Evolutionary conservation across 2,888 invertebrate genomes (phyloP), one percentile per base, ranked within the genome.

Genomic region (Drosophila cognata): DNA sequence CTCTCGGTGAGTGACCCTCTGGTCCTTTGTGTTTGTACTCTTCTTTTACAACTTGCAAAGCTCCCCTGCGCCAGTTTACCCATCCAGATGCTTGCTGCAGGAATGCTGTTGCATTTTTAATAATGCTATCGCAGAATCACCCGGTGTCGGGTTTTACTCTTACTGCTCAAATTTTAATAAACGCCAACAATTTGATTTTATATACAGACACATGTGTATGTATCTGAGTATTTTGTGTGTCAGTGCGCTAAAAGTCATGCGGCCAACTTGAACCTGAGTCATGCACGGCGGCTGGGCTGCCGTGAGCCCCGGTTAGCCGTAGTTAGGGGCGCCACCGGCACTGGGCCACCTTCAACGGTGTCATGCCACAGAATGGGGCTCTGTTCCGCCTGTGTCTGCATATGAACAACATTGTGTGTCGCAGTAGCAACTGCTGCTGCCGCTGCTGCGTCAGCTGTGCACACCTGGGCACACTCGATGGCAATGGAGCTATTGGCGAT

Each of bases 251-350:
- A 77, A 78, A 81, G 79, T 80, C 79, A 79, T 71, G 82, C 81
- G 73, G 79, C 81, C 79, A 91, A 89, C 89, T 89, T 89, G 89
- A 89, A 91, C 89, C 89, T 89, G 89, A 89, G 89, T 89, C 89
- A 89, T 90, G 89, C 90, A 70, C 53, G 59, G 50, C 72, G 46
- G 55, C 66, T 53, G 31, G n/a, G 58, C 31, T 62, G 60, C 33
- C 51, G 73, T 56, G 55, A 29, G 74, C 55, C 53, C 53, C 38
- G 38, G 56, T 56, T 38, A 55, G 36, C 28, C 11, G 55, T 38
- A 60, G 65, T 55, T 41, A 60, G 63, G 80, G 76, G 84, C 81
- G 72, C 78, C 66, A 72, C 64, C 52, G 51, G 69, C 52, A 55
- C 63, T 84, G 83, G 81, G 87, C 84, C 89, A 87, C 87, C 87